These are phyloP conservation scores for Lucifuga dentata DNA, from an alignment of 2,113 vertebrate species.

Conservation along the genomic window DNA sequence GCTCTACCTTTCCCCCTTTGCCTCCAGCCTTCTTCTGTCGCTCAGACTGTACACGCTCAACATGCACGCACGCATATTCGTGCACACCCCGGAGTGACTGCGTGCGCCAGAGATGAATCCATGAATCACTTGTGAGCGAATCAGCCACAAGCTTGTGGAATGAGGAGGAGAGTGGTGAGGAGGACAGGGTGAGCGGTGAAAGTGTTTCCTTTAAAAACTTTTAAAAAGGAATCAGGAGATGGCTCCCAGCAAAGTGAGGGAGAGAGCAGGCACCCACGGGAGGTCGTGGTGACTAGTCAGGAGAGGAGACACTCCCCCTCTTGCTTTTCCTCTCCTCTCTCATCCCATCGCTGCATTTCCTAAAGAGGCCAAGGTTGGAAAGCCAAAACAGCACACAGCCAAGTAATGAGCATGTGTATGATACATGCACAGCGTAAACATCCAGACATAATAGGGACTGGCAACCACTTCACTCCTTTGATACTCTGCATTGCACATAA, in stretches of 20 bases:
- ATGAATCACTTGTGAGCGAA: conserved; percentile 78
- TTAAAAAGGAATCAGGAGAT: conserved; percentile 55
- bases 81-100: conserved; percentile 57
- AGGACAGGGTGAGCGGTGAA: conserved; percentile 54
- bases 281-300: conserved; percentile 43
- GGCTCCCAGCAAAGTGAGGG: conserved; percentile 49
- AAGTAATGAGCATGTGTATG: conserved; percentile 27
- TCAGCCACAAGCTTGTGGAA: conserved; percentile 67
- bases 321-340: conserved; percentile 2
- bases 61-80: conserved; percentile 8
- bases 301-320: conserved; percentile 26
- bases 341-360: conserved; percentile 35
- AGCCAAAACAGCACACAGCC: conserved; percentile 38
- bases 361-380: conserved; percentile 48
- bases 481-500: conserved; percentile 8
- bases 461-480: not conserved
- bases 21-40: conserved; percentile 54
- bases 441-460: conserved; percentile 1
- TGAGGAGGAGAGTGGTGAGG: conserved; percentile 43
- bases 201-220: conserved; percentile 66
- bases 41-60: conserved; percentile 34
- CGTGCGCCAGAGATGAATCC: conserved; percentile 68
- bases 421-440: conserved; percentile 20
- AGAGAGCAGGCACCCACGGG: conserved; percentile 35
- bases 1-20: conserved; percentile 33